phyloP scores from a whole-genome alignment of 2,797 vertebrate species.

The Lerista edwardsae region DNA sequence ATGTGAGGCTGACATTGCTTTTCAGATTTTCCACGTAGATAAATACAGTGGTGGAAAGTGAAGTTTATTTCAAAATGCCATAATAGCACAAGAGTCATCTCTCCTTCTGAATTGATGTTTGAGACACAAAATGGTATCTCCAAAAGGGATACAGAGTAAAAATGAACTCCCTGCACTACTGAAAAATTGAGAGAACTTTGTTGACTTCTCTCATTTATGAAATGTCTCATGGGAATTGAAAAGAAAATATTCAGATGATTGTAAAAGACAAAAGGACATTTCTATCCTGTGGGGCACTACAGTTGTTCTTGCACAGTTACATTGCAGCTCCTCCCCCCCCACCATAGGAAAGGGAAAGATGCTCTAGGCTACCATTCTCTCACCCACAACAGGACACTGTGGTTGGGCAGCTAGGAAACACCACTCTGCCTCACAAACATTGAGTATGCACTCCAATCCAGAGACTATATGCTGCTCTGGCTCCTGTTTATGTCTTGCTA shows the following conservation, averaged over 20 bases:
- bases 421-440: too few relatives aligned
- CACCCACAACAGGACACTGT: too few relatives aligned
- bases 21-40: slow-evolving; percentile 18
- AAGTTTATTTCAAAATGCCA: slow-evolving; percentile 31
- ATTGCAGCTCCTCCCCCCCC: too few relatives aligned
- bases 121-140: not conserved
- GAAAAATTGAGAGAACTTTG: not conserved
- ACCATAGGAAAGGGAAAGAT: too few relatives aligned
- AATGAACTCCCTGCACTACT: not conserved
- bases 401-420: too few relatives aligned
- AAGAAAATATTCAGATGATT: not conserved
- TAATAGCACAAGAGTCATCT: slow-evolving; percentile 6
- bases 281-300: too few relatives aligned
- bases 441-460: too few relatives aligned
- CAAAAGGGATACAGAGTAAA: not conserved
- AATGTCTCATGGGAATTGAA: not conserved
- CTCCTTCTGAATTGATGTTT: not conserved
- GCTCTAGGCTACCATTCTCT: too few relatives aligned
- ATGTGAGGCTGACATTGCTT: not conserved
- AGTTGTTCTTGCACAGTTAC: too few relatives aligned
- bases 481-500: too few relatives aligned
- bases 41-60: not conserved
- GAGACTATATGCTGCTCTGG: too few relatives aligned
- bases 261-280: not conserved
- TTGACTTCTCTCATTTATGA: not conserved